Evolutionary conservation across 2,888 invertebrate species (phyloP).

Genomic region (Scaptomyza reducta): DNA sequence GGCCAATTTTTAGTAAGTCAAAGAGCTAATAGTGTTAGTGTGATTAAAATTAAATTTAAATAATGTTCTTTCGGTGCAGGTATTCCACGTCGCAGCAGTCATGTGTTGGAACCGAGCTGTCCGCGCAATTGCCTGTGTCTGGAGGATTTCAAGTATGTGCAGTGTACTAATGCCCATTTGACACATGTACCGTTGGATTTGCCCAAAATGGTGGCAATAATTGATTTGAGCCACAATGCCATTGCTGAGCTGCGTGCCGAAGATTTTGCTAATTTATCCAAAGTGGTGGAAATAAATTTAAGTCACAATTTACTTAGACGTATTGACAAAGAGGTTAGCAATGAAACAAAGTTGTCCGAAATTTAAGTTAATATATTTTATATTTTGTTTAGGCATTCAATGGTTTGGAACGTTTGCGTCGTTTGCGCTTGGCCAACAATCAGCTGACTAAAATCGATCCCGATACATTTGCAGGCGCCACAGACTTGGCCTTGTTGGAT

Average conservation of each 20-base stretch:
- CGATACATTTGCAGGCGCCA: conserved; percentile 80
- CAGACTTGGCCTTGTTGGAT: conserved; percentile 79
- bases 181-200: conserved; percentile 85
- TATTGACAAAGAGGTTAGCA: conserved; percentile 77
- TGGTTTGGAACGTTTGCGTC: conserved; percentile 75
- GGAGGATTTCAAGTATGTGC: conserved; percentile 80
- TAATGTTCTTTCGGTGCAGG: conserved; percentile 41
- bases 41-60: background rate
- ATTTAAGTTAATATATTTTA: background rate
- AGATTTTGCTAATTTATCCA: conserved; percentile 79
- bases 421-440: conserved; percentile 83
- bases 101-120: conserved; percentile 79
- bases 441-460: conserved; percentile 79
- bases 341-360: background rate
- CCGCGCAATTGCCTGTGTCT: conserved; percentile 81
- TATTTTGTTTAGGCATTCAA: conserved; percentile 77
- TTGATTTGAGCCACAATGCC: conserved; percentile 83
- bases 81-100: conserved; percentile 79
- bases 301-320: conserved; percentile 75
- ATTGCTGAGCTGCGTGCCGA: conserved; percentile 76
- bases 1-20: conserved; percentile 70
- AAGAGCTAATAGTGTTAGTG: background rate
- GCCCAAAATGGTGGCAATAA: conserved; percentile 77
- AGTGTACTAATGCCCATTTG: conserved; percentile 85
- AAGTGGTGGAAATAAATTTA: conserved; percentile 81